These are phyloP conservation scores for Podilymbus podiceps DNA, from an alignment of 2,113 vertebrate species.

Conservation along the genomic window DNA sequence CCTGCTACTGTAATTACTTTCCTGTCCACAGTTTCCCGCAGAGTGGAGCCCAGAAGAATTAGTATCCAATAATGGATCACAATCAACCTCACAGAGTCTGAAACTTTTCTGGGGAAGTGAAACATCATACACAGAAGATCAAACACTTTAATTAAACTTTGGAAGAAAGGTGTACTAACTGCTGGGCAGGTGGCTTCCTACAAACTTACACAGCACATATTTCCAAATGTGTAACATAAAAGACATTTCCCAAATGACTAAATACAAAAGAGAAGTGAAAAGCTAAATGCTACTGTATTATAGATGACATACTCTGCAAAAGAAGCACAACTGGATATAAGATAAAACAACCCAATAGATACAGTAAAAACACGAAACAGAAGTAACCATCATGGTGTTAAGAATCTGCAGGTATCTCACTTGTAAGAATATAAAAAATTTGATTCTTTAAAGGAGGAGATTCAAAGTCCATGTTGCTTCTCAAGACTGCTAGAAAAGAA, in stretches of 20 bases:
- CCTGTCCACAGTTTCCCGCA: neutral
- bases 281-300: neutral
- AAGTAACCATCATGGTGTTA: neutral
- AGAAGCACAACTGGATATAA: neutral
- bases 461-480: neutral
- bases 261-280: neutral
- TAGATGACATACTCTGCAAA: neutral
- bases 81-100: neutral
- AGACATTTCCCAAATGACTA: neutral
- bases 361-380: neutral
- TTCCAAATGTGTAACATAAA: neutral
- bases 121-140: neutral
- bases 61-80: conserved; percentile 36
- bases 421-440: neutral
- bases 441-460: neutral
- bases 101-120: neutral
- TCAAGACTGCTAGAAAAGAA: neutral
- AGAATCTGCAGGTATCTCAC: neutral
- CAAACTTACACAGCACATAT: neutral
- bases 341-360: neutral
- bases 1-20: conserved; percentile 49
- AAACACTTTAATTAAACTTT: conserved; percentile 46
- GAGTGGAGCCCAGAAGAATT: conserved; percentile 40
- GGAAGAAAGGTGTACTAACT: neutral
- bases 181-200: neutral